phyloP scores from a whole-genome alignment of 2,113 vertebrate species.

The Scomber scombrus region DNA sequence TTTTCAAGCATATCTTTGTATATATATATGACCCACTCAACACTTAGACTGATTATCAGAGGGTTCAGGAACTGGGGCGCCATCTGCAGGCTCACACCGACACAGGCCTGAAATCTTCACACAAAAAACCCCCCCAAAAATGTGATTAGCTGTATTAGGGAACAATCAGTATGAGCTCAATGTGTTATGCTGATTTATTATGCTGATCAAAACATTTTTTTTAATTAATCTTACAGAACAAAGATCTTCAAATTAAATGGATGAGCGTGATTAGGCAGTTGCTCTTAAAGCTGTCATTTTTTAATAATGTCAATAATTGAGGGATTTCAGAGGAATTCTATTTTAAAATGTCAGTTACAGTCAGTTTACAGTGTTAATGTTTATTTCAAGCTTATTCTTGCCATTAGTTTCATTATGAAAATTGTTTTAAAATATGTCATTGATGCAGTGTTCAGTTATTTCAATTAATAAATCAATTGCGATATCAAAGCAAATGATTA shows the following conservation, averaged over 20 bases:
- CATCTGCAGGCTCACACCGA: slow-evolving; percentile 71
- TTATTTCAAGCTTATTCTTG: too few species aligned
- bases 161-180: not conserved
- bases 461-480: too few species aligned
- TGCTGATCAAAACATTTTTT: not conserved
- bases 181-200: not conserved
- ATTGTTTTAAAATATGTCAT: too few species aligned
- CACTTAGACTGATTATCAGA: not conserved
- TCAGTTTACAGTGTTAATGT: too few species aligned
- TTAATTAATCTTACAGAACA: not conserved
- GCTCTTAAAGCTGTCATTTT: too few species aligned
- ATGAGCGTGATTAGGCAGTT: not conserved
- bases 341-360: too few species aligned
- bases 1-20: not conserved
- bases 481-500: too few species aligned
- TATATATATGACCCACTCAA: not conserved
- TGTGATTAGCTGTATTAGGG: not conserved
- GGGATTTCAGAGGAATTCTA: too few species aligned
- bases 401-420: too few species aligned
- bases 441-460: too few species aligned
- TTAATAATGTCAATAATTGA: too few species aligned
- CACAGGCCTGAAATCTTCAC: not conserved
- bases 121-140: not conserved
- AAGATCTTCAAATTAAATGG: not conserved
- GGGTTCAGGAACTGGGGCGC: slow-evolving; percentile 73